Base-by-base conservation (phyloP, 2,113 vertebrate species). In the Nibea coibor region DNA sequence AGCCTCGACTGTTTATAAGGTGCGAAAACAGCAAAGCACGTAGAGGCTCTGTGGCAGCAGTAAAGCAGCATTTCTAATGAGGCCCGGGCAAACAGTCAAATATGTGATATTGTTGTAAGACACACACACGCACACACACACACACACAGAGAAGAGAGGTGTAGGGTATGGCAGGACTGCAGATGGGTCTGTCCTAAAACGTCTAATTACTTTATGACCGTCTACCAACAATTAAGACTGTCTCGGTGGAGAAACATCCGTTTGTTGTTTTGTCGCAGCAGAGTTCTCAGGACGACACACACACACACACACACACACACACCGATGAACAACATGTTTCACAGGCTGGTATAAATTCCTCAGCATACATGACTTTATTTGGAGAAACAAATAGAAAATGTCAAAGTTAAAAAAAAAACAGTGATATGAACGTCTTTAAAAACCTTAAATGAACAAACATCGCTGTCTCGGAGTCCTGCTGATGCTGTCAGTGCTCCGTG, bases 201-300 rank as follows among this genome's bases (percentile, higher is more conserved):
- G 95, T 95, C 90, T 92, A 98, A 99, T 98, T 95, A 96, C 95
- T 99, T 99, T 99, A 98, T 96, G 95, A 95, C 97, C 96, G 95
- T 97, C 95, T 95, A 96, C 91, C 94, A 94, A 94, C 96, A 96
- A 96, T 96, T 95, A 96, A 96, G 91, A 95, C 94, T 94, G 90
- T 96, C 95, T 93, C 92, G 91, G 93, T 94, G 94, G 94, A 95
- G 94, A 94, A 71, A 93, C 94, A 95, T 96, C 96, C 95, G 94
- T 96, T 96, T 98, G 96, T 95, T 96, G 95, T 71, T 96, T 95
- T 94, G 63, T 65, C 47, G 51, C 69, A 31, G 45, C 26, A 75
- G 47, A 72, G 22, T 70, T 50, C 26, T 20, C 10, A 39, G 39
- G 26, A 43, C 64, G 69, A 51, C 53, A 54, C 65, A 56, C 35